Base-by-base conservation (phyloP, 2,888 invertebrate genomes). In the Saturnia japonica region DNA sequence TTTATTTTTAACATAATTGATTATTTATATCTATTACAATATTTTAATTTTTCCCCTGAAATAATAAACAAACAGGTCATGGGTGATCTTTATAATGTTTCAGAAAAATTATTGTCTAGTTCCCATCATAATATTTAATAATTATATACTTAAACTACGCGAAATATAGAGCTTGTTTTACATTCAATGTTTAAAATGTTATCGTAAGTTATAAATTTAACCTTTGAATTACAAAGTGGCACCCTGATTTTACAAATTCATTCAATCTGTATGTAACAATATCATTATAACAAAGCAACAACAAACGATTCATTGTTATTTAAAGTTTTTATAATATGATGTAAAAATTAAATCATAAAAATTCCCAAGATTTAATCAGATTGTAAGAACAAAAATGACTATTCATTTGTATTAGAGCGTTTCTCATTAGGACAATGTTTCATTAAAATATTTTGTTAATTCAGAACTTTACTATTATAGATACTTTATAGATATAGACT, bases 81-180 rank as follows among this genome's bases (percentile, higher is more conserved):
- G 64, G 40, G 1, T 40, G 9, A 19, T 28, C 11, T 2, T 54
- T n/a, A n/a, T n/a, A 9, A 54, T 54, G 22, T n/a, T 22, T 54
- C n/a, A 62, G 25, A 62, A 34, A 12, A 34, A 64, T 64, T 51
- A 70, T 71, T 70, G 70, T 72, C 73, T 70, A 47, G n/a, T 71
- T 70, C 68, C 42, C 71, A 72, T 68, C 66, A 70, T 47, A n/a
- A n/a, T n/a, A 64, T 67, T 51, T 47, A 68, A 70, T 73, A n/a
- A n/a, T n/a, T n/a, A 64, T 68, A 42, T 22, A 51, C 19, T 47
- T 62, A 64, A 70, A 66, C 66, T 28, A 70, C 51, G 67, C 54
- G 67, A 70, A 67, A 70, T 70, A 34, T 28, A 43, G 67, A 70
- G 51, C 42, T 64, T 66, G 40, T 66, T 64, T 51, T 19, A 40